phyloP scores from a whole-genome alignment of 2,888 invertebrate genomes.

The Drosophila neutralis region DNA sequence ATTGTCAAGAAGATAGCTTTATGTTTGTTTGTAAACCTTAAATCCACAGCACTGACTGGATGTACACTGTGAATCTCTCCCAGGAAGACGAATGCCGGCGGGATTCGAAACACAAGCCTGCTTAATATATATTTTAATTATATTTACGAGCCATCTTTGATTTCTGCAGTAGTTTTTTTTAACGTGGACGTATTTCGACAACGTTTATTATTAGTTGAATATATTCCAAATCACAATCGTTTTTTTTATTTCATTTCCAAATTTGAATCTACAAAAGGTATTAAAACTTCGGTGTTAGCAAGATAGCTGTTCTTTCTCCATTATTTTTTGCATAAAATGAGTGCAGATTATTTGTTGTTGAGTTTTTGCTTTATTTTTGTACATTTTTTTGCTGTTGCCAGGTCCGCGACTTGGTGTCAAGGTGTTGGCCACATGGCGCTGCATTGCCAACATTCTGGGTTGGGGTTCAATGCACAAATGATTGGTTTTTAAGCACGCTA shows the following conservation, averaged over 20 bases:
- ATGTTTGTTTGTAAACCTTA: no score
- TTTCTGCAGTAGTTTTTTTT: not conserved
- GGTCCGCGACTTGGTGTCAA: conserved; percentile 58
- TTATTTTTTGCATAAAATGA: conserved; percentile 48
- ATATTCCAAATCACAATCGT: not conserved
- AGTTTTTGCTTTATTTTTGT: conserved; percentile 1
- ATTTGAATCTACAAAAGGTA: not conserved
- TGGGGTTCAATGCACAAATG: conserved; percentile 74
- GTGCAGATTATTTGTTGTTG: conserved; percentile 31
- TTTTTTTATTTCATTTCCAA: not conserved
- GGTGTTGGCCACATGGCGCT: conserved; percentile 76
- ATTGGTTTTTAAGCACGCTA: conserved; percentile 60
- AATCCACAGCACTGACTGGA: not conserved
- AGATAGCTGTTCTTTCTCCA: not conserved
- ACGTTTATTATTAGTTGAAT: not conserved
- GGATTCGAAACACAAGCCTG: not conserved
- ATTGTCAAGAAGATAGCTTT: not conserved
- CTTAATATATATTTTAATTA: not conserved
- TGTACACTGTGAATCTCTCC: not conserved
- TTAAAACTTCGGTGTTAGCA: not conserved
- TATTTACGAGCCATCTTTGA: not conserved
- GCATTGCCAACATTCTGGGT: conserved; percentile 14
- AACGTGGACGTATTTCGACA: no score
- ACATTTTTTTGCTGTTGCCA: conserved; percentile 49
- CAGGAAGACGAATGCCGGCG: not conserved